phyloP scores from a whole-genome alignment of 2,113 vertebrate species.

The Tragelaphus imberbis region DNA sequence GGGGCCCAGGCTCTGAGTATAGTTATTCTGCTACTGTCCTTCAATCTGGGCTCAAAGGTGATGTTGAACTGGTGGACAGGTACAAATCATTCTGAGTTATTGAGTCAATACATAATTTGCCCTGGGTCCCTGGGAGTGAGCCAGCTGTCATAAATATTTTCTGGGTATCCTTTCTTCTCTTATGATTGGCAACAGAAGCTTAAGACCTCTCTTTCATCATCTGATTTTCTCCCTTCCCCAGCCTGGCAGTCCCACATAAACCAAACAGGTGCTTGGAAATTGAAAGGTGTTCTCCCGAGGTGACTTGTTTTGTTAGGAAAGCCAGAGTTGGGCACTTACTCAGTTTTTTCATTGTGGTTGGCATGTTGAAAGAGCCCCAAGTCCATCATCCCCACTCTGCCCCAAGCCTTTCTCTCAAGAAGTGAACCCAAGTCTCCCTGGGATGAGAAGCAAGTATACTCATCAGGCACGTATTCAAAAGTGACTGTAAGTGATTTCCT shows the following conservation, averaged over 20 bases:
- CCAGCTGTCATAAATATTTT: background rate
- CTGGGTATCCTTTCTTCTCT: background rate
- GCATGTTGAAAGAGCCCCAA: fast-evolving
- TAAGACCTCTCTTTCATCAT: background rate
- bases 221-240: background rate
- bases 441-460: background rate
- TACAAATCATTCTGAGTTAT: constrained; percentile 35
- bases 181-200: background rate
- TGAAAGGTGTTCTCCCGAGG: fast-evolving
- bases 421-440: background rate
- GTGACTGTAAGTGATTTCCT: background rate
- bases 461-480: background rate
- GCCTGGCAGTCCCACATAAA: too few species aligned
- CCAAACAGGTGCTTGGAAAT: background rate
- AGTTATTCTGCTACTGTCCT: background rate
- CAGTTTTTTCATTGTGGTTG: background rate
- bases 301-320: background rate
- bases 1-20: background rate
- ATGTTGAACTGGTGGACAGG: constrained; percentile 10
- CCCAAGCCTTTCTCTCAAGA: background rate
- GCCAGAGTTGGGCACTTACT: background rate
- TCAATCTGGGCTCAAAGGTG: background rate
- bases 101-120: constrained; percentile 27
- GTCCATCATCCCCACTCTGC: fast-evolving
- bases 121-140: background rate